Evolutionary conservation across 2,888 invertebrate genomes (phyloP), one percentile per base, ranked within the genome.

Genomic region (Belgica antarctica): DNA sequence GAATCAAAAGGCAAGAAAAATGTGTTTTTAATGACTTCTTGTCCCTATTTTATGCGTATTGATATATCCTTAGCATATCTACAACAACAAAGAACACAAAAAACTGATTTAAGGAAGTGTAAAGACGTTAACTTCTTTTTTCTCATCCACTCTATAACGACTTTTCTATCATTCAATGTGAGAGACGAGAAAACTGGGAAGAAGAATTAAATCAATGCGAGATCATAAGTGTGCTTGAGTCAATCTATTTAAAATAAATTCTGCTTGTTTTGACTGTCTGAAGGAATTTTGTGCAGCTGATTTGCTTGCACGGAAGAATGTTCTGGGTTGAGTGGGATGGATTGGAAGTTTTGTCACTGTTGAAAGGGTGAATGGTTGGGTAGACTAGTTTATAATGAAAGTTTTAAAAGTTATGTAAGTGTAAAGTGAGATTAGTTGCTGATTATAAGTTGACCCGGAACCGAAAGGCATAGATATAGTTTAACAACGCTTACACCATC

Each of bases 211-310:
- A 41, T 65, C 65, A 65, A 65, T 65, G 65, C 34, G 25, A 47
- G 65, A 65, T 65, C 65, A 65, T 62, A 65, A 65, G 65, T 65
- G 65, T 65, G 65, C 65, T 65, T 65, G 4, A n/a, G 65, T 65
- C 65, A 65, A 65, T 65, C 65, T 65, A 15, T 24, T 59, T 59
- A 27, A 59, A 59, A 59, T 59, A 59, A 59, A n/a, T 27, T 59
- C 8, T 59, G 25, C 15, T 5, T 8, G 59, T 12, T 1, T 24
- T 27, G 59, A 17, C 12, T 52, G 52, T 52, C 17, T 52, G 17
- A n/a, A 52, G 52, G 5, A 52, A 52, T 52, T 10, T 12, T 22
- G 22, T n/a, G 52, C 52, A 52, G 52, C 52, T 52, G 52, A 52
- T 52, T 22, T n/a, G n/a, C n/a, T n/a, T n/a, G n/a, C n/a, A n/a